Evolutionary conservation across 2,797 vertebrate genomes (phyloP), one percentile per base, ranked within the genome.

Genomic region (Orestias chungarensis): DNA sequence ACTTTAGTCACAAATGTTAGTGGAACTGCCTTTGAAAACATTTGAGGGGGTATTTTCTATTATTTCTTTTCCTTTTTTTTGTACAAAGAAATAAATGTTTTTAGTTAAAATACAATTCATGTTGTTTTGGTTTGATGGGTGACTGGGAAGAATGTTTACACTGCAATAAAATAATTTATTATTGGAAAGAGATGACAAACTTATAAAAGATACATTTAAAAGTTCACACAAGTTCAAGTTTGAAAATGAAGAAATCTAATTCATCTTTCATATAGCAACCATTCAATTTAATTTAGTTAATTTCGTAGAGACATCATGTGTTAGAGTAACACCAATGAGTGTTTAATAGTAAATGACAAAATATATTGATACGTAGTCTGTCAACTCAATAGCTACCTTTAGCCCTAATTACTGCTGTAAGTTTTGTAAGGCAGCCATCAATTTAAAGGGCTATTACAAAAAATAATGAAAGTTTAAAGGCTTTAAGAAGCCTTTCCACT

Each of bases 21-120:
- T 83, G 50, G 5, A 29, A 17, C 17, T 54, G 12, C 64, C 38
- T 79, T 42, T 79, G 27, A 62, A 66, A 38, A 54, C 42, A 38
- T 62, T 44, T 71, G 46, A 55, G 54, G 7, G 0, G n/a, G n/a
- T n/a, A n/a, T n/a, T n/a, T n/a, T n/a, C n/a, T n/a, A n/a, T n/a
- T n/a, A n/a, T n/a, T n/a, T 65, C 62, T n/a, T 67, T 76, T 20
- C 74, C 46, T 17, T 55, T 46, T 71, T 74, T 84, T 78, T 83
- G 47, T 66, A 61, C 14, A 6, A 50, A 66, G 12, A 78, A 85
- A 84, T 84, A 79, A 85, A 88, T 59, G 27, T 73, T 79, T 76
- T 55, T 74, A 79, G 81, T 75, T 38, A 71, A 76, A 50, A 50
- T 70, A 31, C 15, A 79, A 35, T 62, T 47, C 27, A 78, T 52